Evolutionary conservation across 1,140 invertebrate species (phyloP), one percentile per base, ranked within the genome.

Genomic region (Drosophila azteca): DNA sequence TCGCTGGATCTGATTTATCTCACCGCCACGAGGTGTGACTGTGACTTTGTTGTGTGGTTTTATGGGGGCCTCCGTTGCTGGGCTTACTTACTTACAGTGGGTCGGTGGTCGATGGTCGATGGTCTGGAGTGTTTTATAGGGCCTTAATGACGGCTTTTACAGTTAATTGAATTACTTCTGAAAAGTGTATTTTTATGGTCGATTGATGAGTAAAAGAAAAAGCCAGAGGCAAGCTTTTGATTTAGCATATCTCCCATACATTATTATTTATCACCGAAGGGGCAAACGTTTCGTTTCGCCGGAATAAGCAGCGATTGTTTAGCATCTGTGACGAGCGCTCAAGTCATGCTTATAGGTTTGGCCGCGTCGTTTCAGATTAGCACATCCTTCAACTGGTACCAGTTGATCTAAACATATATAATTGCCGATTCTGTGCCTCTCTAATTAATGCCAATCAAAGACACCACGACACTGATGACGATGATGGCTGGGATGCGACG

Each of bases 311-410:
- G 76, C 22, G 50, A 58, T 58, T 84, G 43, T 64, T 83, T 84
- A 83, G 76, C 79, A 68, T 49, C 49, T 68, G 41, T 48, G 72
- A 54, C 62, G 61, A 51, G 61, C 26, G 51, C 43, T 35, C 55
- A 2, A 60, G 62, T 31, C 31, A 9, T 31, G 31, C 31, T 0
- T 9, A 31, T 8, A 31, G 2, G 31, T 61, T 63, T 39, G 43
- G 31, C 70, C 49, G 41, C 64, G 44, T 57, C 77, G 73, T 60
- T 55, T 63, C 59, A 41, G 79, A 87, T 85, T 84, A 84, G 73
- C 81, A 64, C 73, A 84, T 84, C 82, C 78, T 85, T 85, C 82
- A 87, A 85, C 82, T 87, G 81, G 82, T 87, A 78, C 78, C 78
- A 81, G 77, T 85, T 64, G 68, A 81, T 85, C 61, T 74, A 74